Evolutionary conservation across 2,797 vertebrate species (phyloP), one percentile per base, ranked within the genome.

Genomic region (Trachops cirrhosus): DNA sequence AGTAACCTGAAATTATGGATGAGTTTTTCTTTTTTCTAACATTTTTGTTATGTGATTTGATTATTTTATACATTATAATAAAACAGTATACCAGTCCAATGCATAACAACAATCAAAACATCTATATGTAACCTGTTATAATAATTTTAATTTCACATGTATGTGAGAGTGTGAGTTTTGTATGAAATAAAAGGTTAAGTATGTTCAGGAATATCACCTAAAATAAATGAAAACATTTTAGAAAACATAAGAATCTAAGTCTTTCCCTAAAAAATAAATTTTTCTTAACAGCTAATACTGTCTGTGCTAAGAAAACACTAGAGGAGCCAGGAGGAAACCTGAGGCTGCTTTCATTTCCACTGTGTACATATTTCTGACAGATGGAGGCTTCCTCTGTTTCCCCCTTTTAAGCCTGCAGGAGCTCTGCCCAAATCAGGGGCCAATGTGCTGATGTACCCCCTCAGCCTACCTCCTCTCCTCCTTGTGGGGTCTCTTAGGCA

Each of bases 251-350:
- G 39, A 95, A 79, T 68, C 79, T 89, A 80, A 57, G 57, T 67
- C 34, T 37, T 93, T 78, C 71, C 64, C 44, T 91, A 74, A 74
- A 83, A 95, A 89, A 62, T 52, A 91, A 86, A 64, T 77, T 87
- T 92, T 77, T 74, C 59, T 95, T 82, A 92, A 79, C 32, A 79
- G 91, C 93, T 94, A 12, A 90, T 92, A 92, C 67, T 62, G 91
- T 86, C 67, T 48, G 12, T 91, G 86, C 70, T 93, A 86, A 93
- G 87, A 86, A 96, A 95, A 94, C 85, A 84, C 21, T 86, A 8
- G 46, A 86, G 34, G 67, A 83, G 71, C 96, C 90, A 92, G 75
- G 22, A 87, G 67, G 85, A 95, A 93, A 75, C 18, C 18, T 41
- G 79, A 79, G 22, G 41, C 59, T 48, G 83, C 79, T 93, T 37